phyloP scores from a whole-genome alignment of 2,888 invertebrate genomes.

The Stenoptilia bipunctidactyla region DNA sequence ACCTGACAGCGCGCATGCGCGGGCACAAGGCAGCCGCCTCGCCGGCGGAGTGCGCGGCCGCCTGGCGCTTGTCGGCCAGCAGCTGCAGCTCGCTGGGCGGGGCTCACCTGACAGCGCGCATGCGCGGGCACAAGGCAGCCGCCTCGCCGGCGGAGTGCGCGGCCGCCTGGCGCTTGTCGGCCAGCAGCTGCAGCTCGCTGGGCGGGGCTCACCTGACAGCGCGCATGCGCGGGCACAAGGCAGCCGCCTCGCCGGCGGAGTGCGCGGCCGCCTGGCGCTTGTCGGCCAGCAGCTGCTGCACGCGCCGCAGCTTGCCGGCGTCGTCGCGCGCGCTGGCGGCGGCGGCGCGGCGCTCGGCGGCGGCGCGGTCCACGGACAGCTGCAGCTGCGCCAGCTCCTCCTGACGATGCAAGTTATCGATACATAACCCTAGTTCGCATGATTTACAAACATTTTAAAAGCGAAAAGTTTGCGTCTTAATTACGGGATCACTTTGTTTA shows the following conservation, averaged over 20 bases:
- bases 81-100: conserved; percentile 57
- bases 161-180: too few relatives aligned
- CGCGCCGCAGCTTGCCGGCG: conserved; percentile 40
- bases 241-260: conserved; percentile 45
- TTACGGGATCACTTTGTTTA: too few relatives aligned
- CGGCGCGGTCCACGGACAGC: conserved; percentile 43
- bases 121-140: too few relatives aligned
- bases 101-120: conserved; percentile 65
- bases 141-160: too few relatives aligned
- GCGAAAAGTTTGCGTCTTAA: too few relatives aligned
- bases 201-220: conserved; percentile 46
- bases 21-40: too few relatives aligned
- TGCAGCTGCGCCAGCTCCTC: conserved; percentile 58
- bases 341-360: conserved; percentile 28
- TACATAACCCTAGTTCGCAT: too few relatives aligned
- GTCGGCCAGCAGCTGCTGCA: conserved; percentile 39
- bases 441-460: too few relatives aligned
- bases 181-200: too few relatives aligned
- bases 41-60: conserved; percentile 28
- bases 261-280: conserved; percentile 32
- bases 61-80: conserved; percentile 43
- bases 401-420: too few relatives aligned
- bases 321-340: conserved; percentile 46
- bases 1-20: conserved; percentile 46
- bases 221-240: conserved; percentile 53